Percentiles rank a stretch among this genome's conserved stretches.
These are phyloP conservation scores for Onychomys leucogaster DNA, from an alignment of 2,797 vertebrate genomes.

Conservation along the genomic window DNA sequence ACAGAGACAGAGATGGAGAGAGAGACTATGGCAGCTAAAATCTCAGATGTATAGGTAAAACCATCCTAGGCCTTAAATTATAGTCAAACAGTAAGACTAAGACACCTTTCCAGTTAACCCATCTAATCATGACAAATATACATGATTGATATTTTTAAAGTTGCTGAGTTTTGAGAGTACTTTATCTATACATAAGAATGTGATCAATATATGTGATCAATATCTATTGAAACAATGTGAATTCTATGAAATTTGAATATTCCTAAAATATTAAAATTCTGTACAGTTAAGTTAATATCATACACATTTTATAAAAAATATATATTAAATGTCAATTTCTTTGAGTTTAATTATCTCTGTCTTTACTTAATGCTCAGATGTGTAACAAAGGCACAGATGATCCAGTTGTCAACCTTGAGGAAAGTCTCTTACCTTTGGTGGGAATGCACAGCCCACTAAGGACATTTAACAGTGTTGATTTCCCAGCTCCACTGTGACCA, in stretches of 20 bases:
- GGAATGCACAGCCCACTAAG: slow-evolving; percentile 93
- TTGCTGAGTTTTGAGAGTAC: neutral
- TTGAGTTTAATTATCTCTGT: neutral
- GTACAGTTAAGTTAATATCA: neutral
- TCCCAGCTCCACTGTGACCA: slow-evolving; percentile 96
- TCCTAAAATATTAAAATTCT: neutral
- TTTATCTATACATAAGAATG: neutral
- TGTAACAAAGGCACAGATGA: neutral
- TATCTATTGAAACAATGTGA: neutral
- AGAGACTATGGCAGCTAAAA: neutral
- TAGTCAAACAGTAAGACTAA: neutral
- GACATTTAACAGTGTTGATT: slow-evolving; percentile 95
- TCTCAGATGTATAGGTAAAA: neutral
- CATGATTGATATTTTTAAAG: neutral
- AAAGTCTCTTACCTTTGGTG: slow-evolving; percentile 87
- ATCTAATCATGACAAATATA: neutral
- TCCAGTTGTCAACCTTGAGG: neutral
- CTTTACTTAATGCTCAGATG: neutral
- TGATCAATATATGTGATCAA: neutral
- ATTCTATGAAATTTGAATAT: neutral
- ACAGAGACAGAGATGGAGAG: neutral
- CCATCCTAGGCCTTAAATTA: neutral
- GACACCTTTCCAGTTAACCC: neutral
- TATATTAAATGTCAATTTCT: too few species aligned
- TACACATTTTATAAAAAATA: neutral